phyloP scores from a whole-genome alignment of 2,797 vertebrate species.

The Fistularia commersonii region DNA sequence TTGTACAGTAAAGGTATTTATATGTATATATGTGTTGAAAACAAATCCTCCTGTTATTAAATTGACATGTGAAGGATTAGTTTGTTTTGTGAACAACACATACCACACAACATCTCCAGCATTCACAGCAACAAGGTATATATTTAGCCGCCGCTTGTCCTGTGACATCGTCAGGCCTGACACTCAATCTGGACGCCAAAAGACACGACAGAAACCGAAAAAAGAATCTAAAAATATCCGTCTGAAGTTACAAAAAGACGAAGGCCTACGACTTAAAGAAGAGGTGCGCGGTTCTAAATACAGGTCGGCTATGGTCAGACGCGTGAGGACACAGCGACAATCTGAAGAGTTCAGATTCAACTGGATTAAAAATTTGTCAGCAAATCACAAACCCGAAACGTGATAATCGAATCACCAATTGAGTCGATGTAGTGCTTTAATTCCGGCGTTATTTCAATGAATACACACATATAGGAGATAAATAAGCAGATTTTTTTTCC shows the following conservation, averaged over 20 bases:
- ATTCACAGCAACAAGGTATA: constrained; percentile 76
- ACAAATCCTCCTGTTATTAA: background rate
- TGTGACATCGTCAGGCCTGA: constrained; percentile 70
- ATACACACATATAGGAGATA: no score
- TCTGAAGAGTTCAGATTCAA: no score
- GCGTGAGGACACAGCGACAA: background rate
- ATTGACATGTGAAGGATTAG: no score
- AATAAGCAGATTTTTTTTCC: no score
- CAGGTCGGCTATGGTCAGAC: constrained; percentile 2
- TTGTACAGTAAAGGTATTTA: no score
- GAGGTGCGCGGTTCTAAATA: background rate
- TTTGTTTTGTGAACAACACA: no score
- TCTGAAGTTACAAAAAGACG: constrained; percentile 78
- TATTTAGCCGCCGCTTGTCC: constrained; percentile 73
- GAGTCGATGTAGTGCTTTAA: no score
- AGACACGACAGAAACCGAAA: constrained; percentile 68
- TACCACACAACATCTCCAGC: constrained; percentile 33
- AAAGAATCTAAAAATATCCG: constrained; percentile 79
- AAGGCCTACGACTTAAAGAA: constrained; percentile 54
- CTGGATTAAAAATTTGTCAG: no score
- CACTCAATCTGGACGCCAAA: constrained; percentile 72
- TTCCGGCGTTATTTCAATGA: no score
- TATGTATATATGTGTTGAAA: no score
- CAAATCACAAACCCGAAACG: no score
- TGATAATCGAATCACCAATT: no score